These are phyloP conservation scores for Ips nitidus DNA, from an alignment of 1,140 invertebrate genomes.

Conservation along the genomic window DNA sequence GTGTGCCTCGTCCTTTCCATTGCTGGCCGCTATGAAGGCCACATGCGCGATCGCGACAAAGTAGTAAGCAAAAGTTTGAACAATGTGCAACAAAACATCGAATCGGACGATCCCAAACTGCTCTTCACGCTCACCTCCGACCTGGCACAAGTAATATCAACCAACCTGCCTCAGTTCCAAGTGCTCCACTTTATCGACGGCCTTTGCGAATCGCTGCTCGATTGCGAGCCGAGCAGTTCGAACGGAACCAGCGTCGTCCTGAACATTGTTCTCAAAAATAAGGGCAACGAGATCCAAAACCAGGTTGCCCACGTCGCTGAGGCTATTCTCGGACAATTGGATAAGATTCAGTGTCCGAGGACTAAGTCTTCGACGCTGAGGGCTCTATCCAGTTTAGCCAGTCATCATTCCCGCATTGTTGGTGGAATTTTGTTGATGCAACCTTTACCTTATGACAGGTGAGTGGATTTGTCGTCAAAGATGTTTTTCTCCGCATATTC, in stretches of 20 bases:
- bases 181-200: constrained; percentile 65
- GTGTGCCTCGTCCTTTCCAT: constrained; percentile 65
- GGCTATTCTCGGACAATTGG: constrained; percentile 56
- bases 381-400: constrained; percentile 66
- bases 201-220: constrained; percentile 62
- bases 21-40: constrained; percentile 66
- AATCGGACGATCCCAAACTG: constrained; percentile 66
- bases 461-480: constrained; percentile 10
- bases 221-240: constrained; percentile 64
- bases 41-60: constrained; percentile 61
- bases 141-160: constrained; percentile 58
- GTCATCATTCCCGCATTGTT: constrained; percentile 75
- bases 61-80: constrained; percentile 61
- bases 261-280: constrained; percentile 62
- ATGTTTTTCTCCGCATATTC: neutral
- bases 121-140: constrained; percentile 64
- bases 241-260: constrained; percentile 67
- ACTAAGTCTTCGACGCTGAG: constrained; percentile 54
- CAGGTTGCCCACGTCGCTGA: constrained; percentile 61
- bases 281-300: constrained; percentile 66
- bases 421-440: constrained; percentile 74
- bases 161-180: constrained; percentile 66
- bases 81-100: constrained; percentile 61
- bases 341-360: constrained; percentile 49
- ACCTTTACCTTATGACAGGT: constrained; percentile 61